These are phyloP conservation scores for Speoplatyrhinus poulsoni DNA, from an alignment of 2,113 vertebrate genomes.

Conservation along the genomic window DNA sequence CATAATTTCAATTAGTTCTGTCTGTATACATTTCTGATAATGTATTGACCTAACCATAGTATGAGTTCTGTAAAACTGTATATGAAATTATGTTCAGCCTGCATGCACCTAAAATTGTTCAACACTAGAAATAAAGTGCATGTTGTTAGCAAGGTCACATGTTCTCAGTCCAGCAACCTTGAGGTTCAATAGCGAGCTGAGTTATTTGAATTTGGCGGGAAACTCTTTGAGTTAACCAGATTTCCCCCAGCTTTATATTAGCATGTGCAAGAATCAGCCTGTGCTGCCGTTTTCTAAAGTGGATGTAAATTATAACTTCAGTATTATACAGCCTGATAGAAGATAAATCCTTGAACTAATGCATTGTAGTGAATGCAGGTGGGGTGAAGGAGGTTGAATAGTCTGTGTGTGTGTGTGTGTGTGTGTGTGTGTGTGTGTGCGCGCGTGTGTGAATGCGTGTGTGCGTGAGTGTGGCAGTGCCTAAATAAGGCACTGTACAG, in stretches of 20 bases:
- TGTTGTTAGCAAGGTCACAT: constrained; percentile 70
- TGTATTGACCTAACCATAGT: no score
- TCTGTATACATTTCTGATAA: no score
- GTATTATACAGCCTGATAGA: constrained; percentile 76
- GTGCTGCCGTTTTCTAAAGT: constrained; percentile 76
- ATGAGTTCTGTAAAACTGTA: no score
- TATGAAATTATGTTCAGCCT: constrained; percentile 24
- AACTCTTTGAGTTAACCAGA: constrained; percentile 66
- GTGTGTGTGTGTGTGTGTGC: constrained; percentile 2
- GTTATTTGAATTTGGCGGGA: constrained; percentile 68
- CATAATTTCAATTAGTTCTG: not conserved
- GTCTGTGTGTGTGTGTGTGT: constrained; percentile 12
- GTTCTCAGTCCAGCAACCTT: constrained; percentile 67
- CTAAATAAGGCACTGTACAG: not conserved
- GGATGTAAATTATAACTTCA: constrained; percentile 80
- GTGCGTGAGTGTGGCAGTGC: not conserved
- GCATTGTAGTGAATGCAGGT: constrained; percentile 59
- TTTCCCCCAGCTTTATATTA: constrained; percentile 75
- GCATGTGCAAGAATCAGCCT: constrained; percentile 71
- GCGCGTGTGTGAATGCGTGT: not conserved
- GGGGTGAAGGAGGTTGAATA: constrained; percentile 15
- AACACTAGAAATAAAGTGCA: constrained; percentile 57
- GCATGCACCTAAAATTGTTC: constrained; percentile 25
- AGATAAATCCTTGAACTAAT: constrained; percentile 80
- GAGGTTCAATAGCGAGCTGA: constrained; percentile 64